These are phyloP conservation scores for Oopsacas minuta DNA, from an alignment of 37 sponge, comb jelly and placozoan species.

Conservation along the genomic window DNA sequence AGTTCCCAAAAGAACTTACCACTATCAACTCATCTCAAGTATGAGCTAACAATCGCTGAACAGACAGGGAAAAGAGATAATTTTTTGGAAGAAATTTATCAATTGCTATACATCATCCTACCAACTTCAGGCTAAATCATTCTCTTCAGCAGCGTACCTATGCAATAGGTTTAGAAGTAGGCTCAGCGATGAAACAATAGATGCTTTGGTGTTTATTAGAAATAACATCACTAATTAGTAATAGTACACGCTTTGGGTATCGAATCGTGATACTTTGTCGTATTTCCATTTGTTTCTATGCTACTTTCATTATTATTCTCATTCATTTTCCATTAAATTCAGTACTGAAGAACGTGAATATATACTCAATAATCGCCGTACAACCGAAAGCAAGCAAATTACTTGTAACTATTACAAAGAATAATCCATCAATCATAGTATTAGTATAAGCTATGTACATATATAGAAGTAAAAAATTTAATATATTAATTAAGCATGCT, in stretches of 20 bases:
- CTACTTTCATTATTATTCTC: not conserved
- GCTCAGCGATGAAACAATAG: constrained; percentile 13
- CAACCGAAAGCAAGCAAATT: no score
- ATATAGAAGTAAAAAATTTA: not conserved
- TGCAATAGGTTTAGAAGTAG: constrained; percentile 2
- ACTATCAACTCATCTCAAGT: not conserved
- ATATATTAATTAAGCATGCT: not conserved
- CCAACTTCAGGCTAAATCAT: not conserved
- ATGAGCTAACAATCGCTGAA: not conserved
- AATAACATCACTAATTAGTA: not conserved
- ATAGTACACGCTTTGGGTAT: not conserved
- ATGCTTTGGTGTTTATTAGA: not conserved
- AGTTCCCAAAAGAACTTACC: constrained; percentile 1
- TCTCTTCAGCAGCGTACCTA: constrained; percentile 17
- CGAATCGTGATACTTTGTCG: not conserved
- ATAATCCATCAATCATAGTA: no score
- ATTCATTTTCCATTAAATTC: not conserved
- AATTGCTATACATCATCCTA: not conserved
- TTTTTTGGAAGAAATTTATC: constrained; percentile 7
- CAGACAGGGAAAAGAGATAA: constrained; percentile 3
- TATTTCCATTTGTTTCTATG: not conserved
- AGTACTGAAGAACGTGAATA: not conserved
- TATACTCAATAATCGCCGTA: no score
- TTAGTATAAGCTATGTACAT: no score
- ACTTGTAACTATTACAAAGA: no score